Evolutionary conservation across 2,797 vertebrate genomes (phyloP).

Genomic region (Gadopsis marmoratus): DNA sequence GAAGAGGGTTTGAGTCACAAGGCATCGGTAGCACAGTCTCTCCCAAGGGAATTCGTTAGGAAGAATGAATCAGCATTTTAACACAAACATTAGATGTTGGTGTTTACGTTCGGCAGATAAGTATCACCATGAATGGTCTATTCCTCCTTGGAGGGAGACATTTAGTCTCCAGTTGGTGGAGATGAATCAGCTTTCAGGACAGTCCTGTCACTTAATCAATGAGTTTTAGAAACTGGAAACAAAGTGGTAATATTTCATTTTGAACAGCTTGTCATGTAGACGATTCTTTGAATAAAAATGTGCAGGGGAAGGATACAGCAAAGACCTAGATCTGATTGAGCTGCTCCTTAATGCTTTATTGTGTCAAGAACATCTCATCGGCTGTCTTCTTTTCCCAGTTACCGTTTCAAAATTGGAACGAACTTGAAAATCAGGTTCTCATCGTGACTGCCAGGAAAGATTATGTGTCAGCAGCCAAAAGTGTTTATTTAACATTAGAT

Average conservation of each 20-base stretch:
- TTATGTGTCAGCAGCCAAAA: neutral
- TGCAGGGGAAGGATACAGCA: neutral
- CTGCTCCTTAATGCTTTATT: neutral
- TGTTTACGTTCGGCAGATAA: constrained; percentile 54
- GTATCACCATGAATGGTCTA: constrained; percentile 75
- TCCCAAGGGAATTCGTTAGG: constrained; percentile 56
- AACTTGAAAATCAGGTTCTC: neutral
- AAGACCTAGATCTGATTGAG: neutral
- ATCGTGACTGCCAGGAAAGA: neutral
- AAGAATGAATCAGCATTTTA: constrained; percentile 73
- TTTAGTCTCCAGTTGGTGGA: constrained; percentile 61
- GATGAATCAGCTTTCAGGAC: constrained; percentile 69
- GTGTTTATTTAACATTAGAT: neutral
- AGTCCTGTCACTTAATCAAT: constrained; percentile 47
- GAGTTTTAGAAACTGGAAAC: constrained; percentile 27
- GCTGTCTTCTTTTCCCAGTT: neutral
- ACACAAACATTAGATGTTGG: constrained; percentile 52
- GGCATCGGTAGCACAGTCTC: constrained; percentile 35
- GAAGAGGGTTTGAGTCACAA: constrained; percentile 71
- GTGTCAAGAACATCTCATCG: neutral
- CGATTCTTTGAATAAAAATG: neutral
- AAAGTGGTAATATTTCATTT: constrained; percentile 13
- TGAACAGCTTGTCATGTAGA: neutral
- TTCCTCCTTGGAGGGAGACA: constrained; percentile 55
- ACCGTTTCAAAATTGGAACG: neutral